phyloP scores from a whole-genome alignment of 2,113 vertebrate species.

The Otis tarda region DNA sequence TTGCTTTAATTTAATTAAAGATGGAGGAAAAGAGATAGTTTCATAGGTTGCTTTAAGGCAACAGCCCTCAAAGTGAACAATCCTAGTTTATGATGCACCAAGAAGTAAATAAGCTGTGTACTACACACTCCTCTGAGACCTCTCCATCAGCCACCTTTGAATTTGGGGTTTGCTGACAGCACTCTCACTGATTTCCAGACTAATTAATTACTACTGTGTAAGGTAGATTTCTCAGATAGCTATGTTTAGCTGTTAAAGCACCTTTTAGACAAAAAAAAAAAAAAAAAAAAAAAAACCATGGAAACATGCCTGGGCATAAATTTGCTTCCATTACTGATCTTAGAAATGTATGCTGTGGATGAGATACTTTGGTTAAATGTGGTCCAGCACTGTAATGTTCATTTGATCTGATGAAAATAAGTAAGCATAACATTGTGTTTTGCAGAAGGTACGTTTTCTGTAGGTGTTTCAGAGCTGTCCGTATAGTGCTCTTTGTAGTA shows the following conservation, averaged over 20 bases:
- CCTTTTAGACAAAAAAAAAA: background rate
- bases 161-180: background rate
- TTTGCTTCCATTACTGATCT: background rate
- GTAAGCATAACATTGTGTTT: background rate
- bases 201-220: background rate
- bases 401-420: background rate
- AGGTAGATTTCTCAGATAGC: background rate
- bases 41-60: background rate
- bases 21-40: background rate
- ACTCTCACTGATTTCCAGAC: background rate
- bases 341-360: background rate
- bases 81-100: background rate
- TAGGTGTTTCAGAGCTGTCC: background rate
- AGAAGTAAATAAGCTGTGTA: background rate
- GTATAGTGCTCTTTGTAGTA: fast-evolving
- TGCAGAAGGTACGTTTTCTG: background rate
- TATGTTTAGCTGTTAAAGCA: background rate
- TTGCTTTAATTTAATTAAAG: background rate
- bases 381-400: background rate
- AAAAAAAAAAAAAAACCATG: background rate
- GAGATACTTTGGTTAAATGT: background rate
- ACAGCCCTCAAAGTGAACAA: background rate
- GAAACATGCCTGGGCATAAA: background rate
- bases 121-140: background rate
- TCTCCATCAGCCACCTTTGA: background rate